Conservation (phyloP, 2,113 vertebrate genomes). For the Otolemur garnettii region DNA sequence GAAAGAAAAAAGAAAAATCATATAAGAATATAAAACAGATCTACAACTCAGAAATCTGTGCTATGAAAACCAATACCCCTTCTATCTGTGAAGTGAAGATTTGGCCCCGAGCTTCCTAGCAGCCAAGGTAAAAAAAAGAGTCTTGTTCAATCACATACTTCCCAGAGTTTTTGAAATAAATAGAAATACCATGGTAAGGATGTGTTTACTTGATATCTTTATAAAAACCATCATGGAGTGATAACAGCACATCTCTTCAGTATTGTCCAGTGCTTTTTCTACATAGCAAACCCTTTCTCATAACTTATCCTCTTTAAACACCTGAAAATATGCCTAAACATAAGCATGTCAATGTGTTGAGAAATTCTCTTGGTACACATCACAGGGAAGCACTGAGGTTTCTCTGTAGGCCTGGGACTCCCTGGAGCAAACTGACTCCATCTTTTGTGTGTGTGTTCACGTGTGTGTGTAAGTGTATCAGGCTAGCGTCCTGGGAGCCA, state of each 20-base stretch:
- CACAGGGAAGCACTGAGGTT: background rate
- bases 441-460: background rate
- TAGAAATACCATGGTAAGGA: background rate
- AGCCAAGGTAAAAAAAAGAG: background rate
- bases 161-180: background rate
- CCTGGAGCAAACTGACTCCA: background rate
- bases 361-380: background rate
- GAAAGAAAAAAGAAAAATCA: background rate
- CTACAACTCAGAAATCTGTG: background rate
- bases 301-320: background rate
- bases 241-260: background rate
- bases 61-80: background rate
- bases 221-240: background rate
- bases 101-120: slow-evolving; percentile 9
- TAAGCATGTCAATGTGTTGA: background rate
- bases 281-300: background rate
- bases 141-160: background rate
- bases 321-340: background rate
- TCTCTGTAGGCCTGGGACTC: background rate
- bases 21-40: background rate
- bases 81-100: background rate
- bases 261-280: background rate
- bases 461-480: background rate
- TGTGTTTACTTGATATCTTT: background rate
- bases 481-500: background rate